phyloP scores from a whole-genome alignment of 30 jellyfish, hydroid and myxozoan genomes.

The Aurelia aurita region DNA sequence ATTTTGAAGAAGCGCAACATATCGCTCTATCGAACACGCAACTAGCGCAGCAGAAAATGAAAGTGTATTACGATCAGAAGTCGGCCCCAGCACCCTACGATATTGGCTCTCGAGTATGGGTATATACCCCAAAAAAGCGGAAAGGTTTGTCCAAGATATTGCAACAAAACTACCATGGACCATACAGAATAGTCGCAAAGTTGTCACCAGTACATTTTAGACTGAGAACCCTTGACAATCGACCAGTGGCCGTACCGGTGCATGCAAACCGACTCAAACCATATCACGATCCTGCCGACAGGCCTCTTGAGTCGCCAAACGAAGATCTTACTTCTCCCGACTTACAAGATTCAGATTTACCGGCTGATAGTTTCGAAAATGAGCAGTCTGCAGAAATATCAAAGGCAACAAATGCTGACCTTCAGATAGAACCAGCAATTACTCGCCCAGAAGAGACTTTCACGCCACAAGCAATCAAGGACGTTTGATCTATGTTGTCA shows the following conservation, averaged over 20 bases:
- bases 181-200: conserved; percentile 8
- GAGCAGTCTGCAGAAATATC: not conserved
- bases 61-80: conserved; percentile 29
- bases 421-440: not conserved
- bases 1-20: conserved; percentile 14
- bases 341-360: conserved; percentile 20
- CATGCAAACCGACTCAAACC: not conserved
- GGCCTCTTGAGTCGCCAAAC: conserved; percentile 2
- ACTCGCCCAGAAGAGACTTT: conserved; percentile 26
- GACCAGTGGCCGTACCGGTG: conserved; percentile 6
- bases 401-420: not conserved
- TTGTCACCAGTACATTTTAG: conserved; percentile 52
- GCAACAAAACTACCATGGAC: not conserved
- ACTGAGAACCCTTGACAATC: conserved; percentile 23
- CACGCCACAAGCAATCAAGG: conserved; percentile 6
- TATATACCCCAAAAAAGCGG: conserved; percentile 1
- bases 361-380: not conserved
- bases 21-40: conserved; percentile 18
- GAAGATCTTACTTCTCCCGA: conserved; percentile 7
- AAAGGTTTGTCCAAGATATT: not conserved
- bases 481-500: not conserved
- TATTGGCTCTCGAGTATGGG: conserved; percentile 8
- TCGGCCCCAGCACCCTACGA: conserved; percentile 25
- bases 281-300: not conserved
- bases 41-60: conserved; percentile 48